Conservation (phyloP, 2,888 invertebrate species). For the Rhaphigaster nebulosa region DNA sequence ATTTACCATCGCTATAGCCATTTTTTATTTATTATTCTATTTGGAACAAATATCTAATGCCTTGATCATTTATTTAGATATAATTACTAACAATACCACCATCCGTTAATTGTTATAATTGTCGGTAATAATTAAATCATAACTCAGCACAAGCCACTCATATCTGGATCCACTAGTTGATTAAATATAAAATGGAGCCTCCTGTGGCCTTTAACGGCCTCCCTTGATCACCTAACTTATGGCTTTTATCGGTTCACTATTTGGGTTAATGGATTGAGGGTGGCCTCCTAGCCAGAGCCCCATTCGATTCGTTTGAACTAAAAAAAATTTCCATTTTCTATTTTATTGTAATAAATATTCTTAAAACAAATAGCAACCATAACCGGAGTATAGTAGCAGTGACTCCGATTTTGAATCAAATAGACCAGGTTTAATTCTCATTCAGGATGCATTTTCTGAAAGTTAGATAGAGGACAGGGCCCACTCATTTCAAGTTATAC, state of each 20-base stretch:
- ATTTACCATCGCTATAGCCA: too few relatives aligned
- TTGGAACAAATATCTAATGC: too few relatives aligned
- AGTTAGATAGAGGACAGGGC: too few relatives aligned
- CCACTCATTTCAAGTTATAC: too few relatives aligned
- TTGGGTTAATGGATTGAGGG: neutral
- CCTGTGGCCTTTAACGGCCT: neutral
- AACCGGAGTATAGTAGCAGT: too few relatives aligned
- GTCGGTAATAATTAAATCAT: neutral
- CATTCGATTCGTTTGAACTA: too few relatives aligned
- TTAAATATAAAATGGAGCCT: neutral
- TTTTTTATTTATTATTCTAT: too few relatives aligned
- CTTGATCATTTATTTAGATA: too few relatives aligned
- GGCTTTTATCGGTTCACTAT: neutral
- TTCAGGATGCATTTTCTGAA: too few relatives aligned
- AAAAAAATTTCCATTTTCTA: neutral
- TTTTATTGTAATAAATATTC: neutral
- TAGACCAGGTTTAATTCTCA: too few relatives aligned
- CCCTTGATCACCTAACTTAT: neutral
- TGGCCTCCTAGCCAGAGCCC: neutral
- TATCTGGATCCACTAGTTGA: neutral
- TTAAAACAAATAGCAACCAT: neutral
- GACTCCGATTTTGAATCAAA: too few relatives aligned
- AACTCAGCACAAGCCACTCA: neutral
- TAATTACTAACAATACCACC: neutral
- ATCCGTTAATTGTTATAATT: neutral